A percentile compares a stretch with the other conserved stretches of the same genome.
Conservation (phyloP, 2,797 vertebrate species). For the Gadopsis bispinosus region DNA sequence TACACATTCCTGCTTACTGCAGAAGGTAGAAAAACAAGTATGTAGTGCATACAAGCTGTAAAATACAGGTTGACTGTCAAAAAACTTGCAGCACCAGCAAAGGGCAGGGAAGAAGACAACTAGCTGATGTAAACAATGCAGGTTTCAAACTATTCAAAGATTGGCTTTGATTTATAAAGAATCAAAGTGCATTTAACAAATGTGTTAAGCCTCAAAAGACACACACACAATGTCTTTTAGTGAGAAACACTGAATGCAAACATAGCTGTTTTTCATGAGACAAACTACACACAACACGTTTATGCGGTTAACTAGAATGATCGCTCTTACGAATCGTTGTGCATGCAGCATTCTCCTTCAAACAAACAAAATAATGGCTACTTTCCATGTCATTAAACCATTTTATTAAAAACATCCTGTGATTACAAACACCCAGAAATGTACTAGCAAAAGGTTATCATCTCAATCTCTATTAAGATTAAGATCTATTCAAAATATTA, state of each 20-base stretch:
- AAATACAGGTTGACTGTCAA: not conserved
- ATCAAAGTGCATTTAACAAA: not conserved
- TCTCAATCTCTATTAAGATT: slow-evolving; percentile 69
- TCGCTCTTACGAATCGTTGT: not conserved
- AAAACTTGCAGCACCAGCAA: not conserved
- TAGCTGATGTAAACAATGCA: not conserved
- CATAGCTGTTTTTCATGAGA: not conserved
- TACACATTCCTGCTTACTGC: not conserved
- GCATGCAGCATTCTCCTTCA: slow-evolving; percentile 4
- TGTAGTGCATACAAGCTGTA: too few species aligned
- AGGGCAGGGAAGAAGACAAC: not conserved
- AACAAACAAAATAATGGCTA: slow-evolving; percentile 30
- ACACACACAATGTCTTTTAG: not conserved
- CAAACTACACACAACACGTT: not conserved
- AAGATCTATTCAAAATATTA: slow-evolving; percentile 82
- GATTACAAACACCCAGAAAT: slow-evolving; percentile 86
- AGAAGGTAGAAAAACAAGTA: not conserved
- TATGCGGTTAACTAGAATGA: slow-evolving; percentile 22
- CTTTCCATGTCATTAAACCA: slow-evolving; percentile 73
- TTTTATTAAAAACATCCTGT: slow-evolving; percentile 89
- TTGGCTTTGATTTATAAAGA: not conserved
- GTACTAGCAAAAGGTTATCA: slow-evolving; percentile 74
- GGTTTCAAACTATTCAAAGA: slow-evolving; percentile 4
- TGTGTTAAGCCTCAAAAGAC: not conserved
- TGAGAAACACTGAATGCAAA: not conserved